These are phyloP conservation scores for Cinclus mexicanus DNA, from an alignment of 2,113 vertebrate species.

Conservation along the genomic window DNA sequence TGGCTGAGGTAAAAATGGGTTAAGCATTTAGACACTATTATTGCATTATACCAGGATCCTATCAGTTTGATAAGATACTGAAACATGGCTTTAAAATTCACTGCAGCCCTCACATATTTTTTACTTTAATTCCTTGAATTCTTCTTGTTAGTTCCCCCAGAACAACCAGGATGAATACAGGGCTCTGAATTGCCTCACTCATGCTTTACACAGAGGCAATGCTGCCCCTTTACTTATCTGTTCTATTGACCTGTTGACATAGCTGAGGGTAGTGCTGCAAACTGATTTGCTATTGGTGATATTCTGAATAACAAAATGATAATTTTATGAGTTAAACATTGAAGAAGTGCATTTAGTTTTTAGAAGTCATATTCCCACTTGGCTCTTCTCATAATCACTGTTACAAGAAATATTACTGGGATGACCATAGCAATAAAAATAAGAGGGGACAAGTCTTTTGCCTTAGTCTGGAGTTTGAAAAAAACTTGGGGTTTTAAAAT, in stretches of 20 bases:
- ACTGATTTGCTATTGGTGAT: not conserved
- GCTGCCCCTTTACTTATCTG: not conserved
- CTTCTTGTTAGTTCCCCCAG: not conserved
- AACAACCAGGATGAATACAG: not conserved
- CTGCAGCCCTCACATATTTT: not conserved
- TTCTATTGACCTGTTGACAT: not conserved
- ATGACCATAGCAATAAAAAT: not conserved
- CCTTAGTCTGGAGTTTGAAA: not conserved
- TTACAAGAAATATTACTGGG: not conserved
- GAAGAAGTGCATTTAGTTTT: not conserved
- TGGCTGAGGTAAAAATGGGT: not conserved
- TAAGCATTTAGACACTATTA: not conserved
- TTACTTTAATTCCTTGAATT: not conserved
- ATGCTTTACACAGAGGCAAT: not conserved
- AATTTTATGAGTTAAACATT: not conserved
- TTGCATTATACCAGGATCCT: not conserved
- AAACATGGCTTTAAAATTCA: not conserved
- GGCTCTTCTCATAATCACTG: not conserved
- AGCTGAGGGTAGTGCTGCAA: not conserved
- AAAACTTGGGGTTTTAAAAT: fast-evolving
- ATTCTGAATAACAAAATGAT: not conserved
- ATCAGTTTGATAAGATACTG: not conserved
- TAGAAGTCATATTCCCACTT: not conserved
- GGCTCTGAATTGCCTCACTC: not conserved
- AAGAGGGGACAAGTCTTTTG: not conserved